Base-by-base conservation (phyloP, 2,888 invertebrate species). In the Drosophila aldrichi region DNA sequence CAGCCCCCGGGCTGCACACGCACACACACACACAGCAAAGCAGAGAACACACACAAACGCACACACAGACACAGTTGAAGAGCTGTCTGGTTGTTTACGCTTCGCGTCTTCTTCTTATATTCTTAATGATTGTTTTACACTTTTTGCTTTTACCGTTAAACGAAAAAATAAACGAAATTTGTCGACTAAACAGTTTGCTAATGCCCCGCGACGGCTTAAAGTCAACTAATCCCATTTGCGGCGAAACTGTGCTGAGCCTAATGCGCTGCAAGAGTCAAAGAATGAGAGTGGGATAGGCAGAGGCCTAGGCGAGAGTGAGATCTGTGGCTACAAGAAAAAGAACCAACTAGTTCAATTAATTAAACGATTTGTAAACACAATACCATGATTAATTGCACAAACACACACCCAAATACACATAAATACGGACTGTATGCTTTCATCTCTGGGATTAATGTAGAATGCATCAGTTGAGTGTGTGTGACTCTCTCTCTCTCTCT, bases 341-440 rank as follows among this genome's bases (percentile, higher is more conserved):
- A 54, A 44, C 8, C 29, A 58, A 46, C 54, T 41, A 64, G 76
- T 60, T 63, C 64, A 74, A 83, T 68, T 86, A 83, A 81, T 75
- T 82, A 70, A 88, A 68, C 66, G 84, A 79, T 88, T 88, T 88
- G 88, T 82, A 81, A 88, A 85, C 70, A 88, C 73, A 82, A 79
- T 67, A 46, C 43, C 79, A 73, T 70, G 68, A 69, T 85, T 79
- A 88, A 82, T 88, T 79, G 59, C 70, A 52, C 46, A 62, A 9
- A 58, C 52, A 34, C 29, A 62, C 4, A 63, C 16, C 44, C 20
- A 48, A 0, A 41, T 12, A n/a, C 0, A 32, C 14, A n/a, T 0
- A 14, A 2, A 67, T 57, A 59, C 41, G 55, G 36, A 10, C 46
- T 61, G 76, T 59, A 71, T 74, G 44, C 74, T 70, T 40, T 56